Base-by-base conservation (phyloP, 2,797 vertebrate species). In the Microctenopoma steveboyesi region DNA sequence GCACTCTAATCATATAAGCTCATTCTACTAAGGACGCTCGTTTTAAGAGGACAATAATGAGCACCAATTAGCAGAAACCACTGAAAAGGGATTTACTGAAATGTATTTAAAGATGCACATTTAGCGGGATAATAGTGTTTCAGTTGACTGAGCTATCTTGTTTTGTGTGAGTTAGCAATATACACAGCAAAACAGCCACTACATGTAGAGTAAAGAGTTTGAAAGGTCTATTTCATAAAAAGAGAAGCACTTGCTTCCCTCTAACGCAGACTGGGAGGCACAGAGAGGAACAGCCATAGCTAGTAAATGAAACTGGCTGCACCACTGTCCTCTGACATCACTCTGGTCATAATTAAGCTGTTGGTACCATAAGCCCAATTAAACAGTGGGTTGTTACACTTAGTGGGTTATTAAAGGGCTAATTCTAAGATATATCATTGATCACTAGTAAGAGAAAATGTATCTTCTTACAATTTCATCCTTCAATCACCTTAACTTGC, bases 41-140 rank as follows among this genome's bases (percentile, higher is more conserved):
- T n/a, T 79, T 72, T 12, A 64, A 72, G 39, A 70, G 54, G 61
- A 67, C 30, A 37, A 58, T 56, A 64, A 49, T 62, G 67, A 71
- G 49, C 64, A 37, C 33, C 62, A 71, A 76, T 76, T 72, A 61
- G 65, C 18, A 8, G 63, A 28, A 67, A 69, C 78, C 71, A 74
- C 59, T 79, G 64, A 72, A 71, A 69, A 53, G 74, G 58, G 59
- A 76, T 82, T 72, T 76, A 56, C 79, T 50, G 18, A 78, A 76
- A 70, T 40, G 39, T 13, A 40, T 13, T 40, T 11, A 40, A 11
- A 40, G 4, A 40, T 40, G 37, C 37, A 10, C 11, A 39, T 39
- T 39, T 83, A 72, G 57, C 71, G 33, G 39, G 37, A 69, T 74
- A 69, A 74, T 72, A 54, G 64, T 59, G 30, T 65, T 68, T 37